Conservation (phyloP, 2,113 vertebrate species). For the Osmerus mordax region DNA sequence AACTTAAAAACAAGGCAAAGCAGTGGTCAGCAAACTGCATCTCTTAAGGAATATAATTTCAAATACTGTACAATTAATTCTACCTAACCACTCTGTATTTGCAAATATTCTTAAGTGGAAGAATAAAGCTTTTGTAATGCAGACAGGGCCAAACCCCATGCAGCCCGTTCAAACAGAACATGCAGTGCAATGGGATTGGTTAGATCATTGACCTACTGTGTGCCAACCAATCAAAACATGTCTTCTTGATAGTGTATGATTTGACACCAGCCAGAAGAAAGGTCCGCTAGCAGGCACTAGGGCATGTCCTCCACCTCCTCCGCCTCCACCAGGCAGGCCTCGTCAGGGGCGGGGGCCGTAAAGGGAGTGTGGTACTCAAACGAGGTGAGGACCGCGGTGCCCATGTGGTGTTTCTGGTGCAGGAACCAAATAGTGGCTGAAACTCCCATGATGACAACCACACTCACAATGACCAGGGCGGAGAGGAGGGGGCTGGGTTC, state of each 20-base stretch:
- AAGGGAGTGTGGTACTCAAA: conserved; percentile 74
- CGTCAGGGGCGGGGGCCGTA: conserved; percentile 68
- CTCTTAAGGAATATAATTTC: too few relatives aligned
- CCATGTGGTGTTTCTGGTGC: conserved; percentile 69
- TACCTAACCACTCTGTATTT: too few relatives aligned
- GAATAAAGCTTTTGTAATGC: background rate
- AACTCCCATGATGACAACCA: conserved; percentile 70
- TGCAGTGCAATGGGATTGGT: background rate
- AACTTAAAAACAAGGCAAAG: too few relatives aligned
- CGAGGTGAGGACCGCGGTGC: conserved; percentile 59
- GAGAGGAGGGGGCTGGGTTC: conserved; percentile 65
- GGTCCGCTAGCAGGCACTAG: conserved; percentile 34
- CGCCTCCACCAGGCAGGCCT: conserved; percentile 75
- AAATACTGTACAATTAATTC: too few relatives aligned
- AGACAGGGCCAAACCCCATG: background rate
- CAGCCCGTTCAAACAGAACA: background rate
- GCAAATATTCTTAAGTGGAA: background rate
- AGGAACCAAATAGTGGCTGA: conserved; percentile 77
- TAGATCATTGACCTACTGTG: background rate
- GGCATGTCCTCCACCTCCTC: conserved; percentile 74
- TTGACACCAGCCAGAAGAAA: too few relatives aligned
- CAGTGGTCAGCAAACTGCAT: too few relatives aligned
- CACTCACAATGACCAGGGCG: conserved; percentile 74
- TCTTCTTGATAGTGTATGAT: background rate
- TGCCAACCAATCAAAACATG: background rate